Evolutionary conservation across 1,140 invertebrate species (phyloP).

Genomic region (Laupala kohalensis): DNA sequence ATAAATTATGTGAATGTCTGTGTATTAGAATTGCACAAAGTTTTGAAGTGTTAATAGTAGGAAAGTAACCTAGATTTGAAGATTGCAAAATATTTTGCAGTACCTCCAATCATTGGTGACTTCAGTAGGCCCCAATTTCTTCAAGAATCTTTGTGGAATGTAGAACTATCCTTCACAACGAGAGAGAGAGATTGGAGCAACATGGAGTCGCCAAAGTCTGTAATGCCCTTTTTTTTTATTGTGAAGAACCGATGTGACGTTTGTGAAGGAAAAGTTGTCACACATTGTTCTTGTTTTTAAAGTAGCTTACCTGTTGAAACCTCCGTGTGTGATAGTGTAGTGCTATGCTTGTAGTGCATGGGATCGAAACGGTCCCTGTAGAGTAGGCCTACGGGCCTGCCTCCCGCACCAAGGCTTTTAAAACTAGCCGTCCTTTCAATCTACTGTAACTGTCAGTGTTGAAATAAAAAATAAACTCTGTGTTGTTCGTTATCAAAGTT

Average conservation of each 20-base stretch:
- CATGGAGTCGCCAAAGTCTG: not conserved
- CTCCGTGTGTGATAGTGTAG: not conserved
- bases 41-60: not conserved
- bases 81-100: not conserved
- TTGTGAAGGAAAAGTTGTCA: not conserved
- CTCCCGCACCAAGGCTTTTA: not conserved
- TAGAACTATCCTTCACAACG: not conserved
- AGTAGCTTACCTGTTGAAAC: not conserved
- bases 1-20: not conserved
- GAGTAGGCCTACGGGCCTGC: not conserved
- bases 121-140: not conserved
- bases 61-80: not conserved
- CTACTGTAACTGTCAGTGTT: slow-evolving; percentile 3
- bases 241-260: not conserved
- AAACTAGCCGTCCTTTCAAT: slow-evolving; percentile 4
- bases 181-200: not conserved
- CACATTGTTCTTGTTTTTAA: not conserved
- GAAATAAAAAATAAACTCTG: slow-evolving; percentile 1
- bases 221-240: not conserved
- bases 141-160: not conserved
- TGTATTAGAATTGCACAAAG: slow-evolving; percentile 1
- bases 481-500: slow-evolving; percentile 6
- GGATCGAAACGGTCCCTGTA: not conserved
- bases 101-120: not conserved
- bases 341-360: not conserved